Evolutionary conservation across 2,113 vertebrate genomes (phyloP), one percentile per base, ranked within the genome.

Genomic region (Peucedramus taeniatus): DNA sequence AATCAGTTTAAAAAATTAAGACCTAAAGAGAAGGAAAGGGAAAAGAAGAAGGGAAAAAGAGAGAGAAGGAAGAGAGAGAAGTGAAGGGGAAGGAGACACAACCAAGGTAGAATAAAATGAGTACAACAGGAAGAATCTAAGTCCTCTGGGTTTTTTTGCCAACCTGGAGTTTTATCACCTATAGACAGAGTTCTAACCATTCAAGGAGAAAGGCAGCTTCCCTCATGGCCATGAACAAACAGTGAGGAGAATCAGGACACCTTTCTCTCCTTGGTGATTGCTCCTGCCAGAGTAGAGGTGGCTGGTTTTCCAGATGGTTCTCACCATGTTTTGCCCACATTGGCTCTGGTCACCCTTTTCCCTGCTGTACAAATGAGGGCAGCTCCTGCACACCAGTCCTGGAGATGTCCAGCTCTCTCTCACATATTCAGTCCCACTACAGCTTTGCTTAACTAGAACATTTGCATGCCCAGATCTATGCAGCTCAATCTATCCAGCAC

Each of bases 1-100:
- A 97, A 96, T 96, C 83, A 95, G 82, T 94, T 76, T 0, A 39
- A 90, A 79, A 75, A 79, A 61, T 74, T 61, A 82, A 90, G 66
- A 76, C 80, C 51, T 77, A 83, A 95, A 85, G 80, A 77, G 50
- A 89, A 88, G 33, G 7, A 9, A 9, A 50, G 13, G 11, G 6
- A 20, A n/a, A 30, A 49, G 19, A 47, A 24, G 11, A 28, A 53
- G 8, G 37, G 11, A 49, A 49, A 40, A 49, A 42, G 22, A 66
- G 24, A n/a, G 9, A 51, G n/a, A 18, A 28, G 9, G 28, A 54
- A 26, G 18, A 35, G 19, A 72, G 23, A 65, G 24, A 53, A 57
- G 20, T 51, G 49, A 27, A 57, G 31, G 3, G 18, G 39, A 92
- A 83, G 64, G 31, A 86, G 54, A 80, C 11, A 16, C 13, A 80